These are phyloP conservation scores for Drosophila melanica DNA, from an alignment of 1,140 invertebrate species.

Conservation along the genomic window DNA sequence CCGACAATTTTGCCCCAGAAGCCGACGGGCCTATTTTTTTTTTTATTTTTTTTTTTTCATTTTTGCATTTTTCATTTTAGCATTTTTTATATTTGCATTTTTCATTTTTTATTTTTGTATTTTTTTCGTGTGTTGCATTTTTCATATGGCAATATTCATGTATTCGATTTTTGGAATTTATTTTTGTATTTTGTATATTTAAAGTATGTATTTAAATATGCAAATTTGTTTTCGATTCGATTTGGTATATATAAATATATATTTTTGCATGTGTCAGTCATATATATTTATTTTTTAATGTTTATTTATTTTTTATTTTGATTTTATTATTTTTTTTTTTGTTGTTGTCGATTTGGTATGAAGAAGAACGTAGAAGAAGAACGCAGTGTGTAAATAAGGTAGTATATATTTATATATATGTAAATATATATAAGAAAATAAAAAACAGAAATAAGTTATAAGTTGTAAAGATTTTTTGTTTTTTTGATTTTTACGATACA, in stretches of 20 bases:
- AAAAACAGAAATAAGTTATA: constrained; percentile 66
- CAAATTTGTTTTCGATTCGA: constrained; percentile 71
- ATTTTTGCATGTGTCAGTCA: constrained; percentile 35
- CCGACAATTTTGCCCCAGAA: constrained; percentile 99
- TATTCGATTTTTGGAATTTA: constrained; percentile 60
- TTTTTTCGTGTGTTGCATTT: constrained; percentile 45
- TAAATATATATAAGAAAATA: constrained; percentile 35
- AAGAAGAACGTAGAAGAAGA: constrained; percentile 80
- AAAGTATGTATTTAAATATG: constrained; percentile 69
- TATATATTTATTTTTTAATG: constrained; percentile 45
- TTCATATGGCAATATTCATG: constrained; percentile 65
- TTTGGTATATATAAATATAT: constrained; percentile 39
- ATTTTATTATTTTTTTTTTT: constrained; percentile 31
- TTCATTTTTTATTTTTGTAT: constrained; percentile 35
- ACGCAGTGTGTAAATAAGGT: constrained; percentile 80
- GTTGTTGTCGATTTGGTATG: constrained; percentile 70
- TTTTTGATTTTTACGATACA: constrained; percentile 14
- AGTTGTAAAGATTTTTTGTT: constrained; percentile 50
- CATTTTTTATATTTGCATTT: constrained; percentile 52
- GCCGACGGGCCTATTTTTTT: constrained; percentile 92
- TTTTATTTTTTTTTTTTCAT: constrained; percentile 46
- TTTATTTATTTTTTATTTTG: constrained; percentile 32
- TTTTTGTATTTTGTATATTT: constrained; percentile 66
- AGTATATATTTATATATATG: constrained; percentile 53
- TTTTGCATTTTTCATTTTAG: constrained; percentile 49